Evolutionary conservation across 2,113 vertebrate species (phyloP), one percentile per base, ranked within the genome.

Genomic region (Piaya cayana): DNA sequence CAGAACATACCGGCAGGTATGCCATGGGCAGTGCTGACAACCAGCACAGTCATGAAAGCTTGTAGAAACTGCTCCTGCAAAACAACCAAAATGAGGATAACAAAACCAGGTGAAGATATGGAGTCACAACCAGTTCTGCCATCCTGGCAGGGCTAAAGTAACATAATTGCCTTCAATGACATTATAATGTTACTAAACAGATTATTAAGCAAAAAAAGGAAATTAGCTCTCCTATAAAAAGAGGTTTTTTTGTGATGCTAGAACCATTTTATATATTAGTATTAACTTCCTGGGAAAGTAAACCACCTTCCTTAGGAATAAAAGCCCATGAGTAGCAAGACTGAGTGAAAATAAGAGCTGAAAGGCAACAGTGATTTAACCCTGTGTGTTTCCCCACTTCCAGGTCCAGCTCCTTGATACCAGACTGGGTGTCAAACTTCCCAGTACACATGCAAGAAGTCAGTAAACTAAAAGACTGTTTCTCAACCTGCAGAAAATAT

Each of bases 151-250:
- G 10, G 55, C 49, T 90, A 4, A 84, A 68, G 53, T 8, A 43
- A 65, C 4, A 4, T 85, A 68, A 91, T 63, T 88, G 50, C 37
- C 43, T 78, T 88, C 52, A 53, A 0, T 60, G 29, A 15, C 37
- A 27, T 56, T 71, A 26, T 12, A 69, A 18, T 45, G 12, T 4
- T 86, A 89, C 32, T 82, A 43, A 91, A 84, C 6, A 37, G 25
- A 17, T 79, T 80, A 77, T 80, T 85, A 87, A 91, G 37, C 71
- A 49, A 82, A 94, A 94, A 89, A 65, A 5, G n/a, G 30, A 79
- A 93, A 95, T 76, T 77, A 92, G 15, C 5, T 82, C 23, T 37
- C 30, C 7, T 81, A 72, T 58, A 90, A 82, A 62, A 53, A 83
- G 20, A n/a, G 9, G 0, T 2, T 36, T 76, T 12, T 50, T 67